Conservation (phyloP, 2,888 invertebrate species). For the Xanthorhoe spadicearia region DNA sequence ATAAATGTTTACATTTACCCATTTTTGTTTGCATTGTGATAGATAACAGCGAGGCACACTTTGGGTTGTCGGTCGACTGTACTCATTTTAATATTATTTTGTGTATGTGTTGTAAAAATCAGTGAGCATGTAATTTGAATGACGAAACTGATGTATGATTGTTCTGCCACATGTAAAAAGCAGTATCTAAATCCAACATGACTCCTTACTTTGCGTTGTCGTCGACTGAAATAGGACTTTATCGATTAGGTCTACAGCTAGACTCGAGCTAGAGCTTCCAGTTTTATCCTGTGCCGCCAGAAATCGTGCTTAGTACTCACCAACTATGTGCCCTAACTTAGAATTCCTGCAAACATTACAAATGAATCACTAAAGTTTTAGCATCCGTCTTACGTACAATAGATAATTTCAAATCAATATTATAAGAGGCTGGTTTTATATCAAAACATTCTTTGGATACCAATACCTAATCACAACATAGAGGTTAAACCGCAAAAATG, state of each 20-base stretch:
- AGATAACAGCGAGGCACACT: constrained; percentile 55
- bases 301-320: not conserved
- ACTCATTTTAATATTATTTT: not conserved
- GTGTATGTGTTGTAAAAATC: not conserved
- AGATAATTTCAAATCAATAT: not conserved
- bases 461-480: too few relatives aligned
- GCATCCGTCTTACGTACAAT: not conserved
- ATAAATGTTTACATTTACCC: constrained; percentile 49
- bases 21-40: constrained; percentile 57
- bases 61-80: constrained; percentile 48
- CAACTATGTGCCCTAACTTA: constrained; percentile 14
- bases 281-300: constrained; percentile 20
- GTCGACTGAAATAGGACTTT: constrained; percentile 28
- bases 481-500: too few relatives aligned
- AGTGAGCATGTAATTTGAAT: not conserved
- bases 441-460: not conserved
- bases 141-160: not conserved
- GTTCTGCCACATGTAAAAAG: not conserved
- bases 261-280: constrained; percentile 16
- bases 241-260: constrained; percentile 44
- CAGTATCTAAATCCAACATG: constrained; percentile 4
- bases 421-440: too few relatives aligned
- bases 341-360: constrained; percentile 11
- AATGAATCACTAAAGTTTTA: not conserved
- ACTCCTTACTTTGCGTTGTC: constrained; percentile 7